Conservation (phyloP, 2,888 invertebrate genomes). For the Caenorhabditis zanzibari region DNA sequence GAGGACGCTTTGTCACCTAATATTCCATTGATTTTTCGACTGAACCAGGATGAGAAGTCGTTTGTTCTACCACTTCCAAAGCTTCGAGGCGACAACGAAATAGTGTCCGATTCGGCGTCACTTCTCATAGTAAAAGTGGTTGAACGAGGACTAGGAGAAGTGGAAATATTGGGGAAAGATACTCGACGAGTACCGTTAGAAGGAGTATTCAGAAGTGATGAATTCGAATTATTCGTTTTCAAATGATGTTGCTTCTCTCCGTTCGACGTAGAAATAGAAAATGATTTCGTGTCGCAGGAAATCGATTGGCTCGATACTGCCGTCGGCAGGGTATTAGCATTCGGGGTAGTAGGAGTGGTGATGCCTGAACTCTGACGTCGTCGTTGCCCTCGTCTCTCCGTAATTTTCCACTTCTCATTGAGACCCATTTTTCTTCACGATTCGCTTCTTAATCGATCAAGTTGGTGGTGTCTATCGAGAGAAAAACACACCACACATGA, state of each 20-base stretch:
- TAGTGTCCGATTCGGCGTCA: constrained; percentile 49
- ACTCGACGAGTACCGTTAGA: constrained; percentile 40
- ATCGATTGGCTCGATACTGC: constrained; percentile 43
- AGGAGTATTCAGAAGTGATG: background rate
- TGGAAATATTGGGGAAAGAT: constrained; percentile 50
- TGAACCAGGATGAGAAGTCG: constrained; percentile 57
- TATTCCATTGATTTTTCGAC: constrained; percentile 52
- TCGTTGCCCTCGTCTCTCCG: constrained; percentile 55
- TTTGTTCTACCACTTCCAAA: constrained; percentile 30
- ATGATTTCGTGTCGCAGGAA: constrained; percentile 14
- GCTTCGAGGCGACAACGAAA: constrained; percentile 44
- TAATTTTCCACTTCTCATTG: constrained; percentile 62
- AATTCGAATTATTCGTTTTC: constrained; percentile 2
- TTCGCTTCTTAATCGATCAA: constrained; percentile 31
- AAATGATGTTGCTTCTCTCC: background rate
- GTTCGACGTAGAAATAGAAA: background rate
- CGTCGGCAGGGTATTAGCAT: constrained; percentile 52
- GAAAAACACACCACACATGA: background rate
- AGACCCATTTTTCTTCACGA: constrained; percentile 48
- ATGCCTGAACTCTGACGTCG: constrained; percentile 60
- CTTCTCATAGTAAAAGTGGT: constrained; percentile 16
- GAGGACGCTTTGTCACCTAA: constrained; percentile 20
- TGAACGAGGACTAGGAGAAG: background rate
- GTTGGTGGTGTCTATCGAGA: background rate
- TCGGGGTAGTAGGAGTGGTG: constrained; percentile 16